phyloP scores from a whole-genome alignment of 1,140 invertebrate genomes.

The Aphaenogaster ashmeadi region DNA sequence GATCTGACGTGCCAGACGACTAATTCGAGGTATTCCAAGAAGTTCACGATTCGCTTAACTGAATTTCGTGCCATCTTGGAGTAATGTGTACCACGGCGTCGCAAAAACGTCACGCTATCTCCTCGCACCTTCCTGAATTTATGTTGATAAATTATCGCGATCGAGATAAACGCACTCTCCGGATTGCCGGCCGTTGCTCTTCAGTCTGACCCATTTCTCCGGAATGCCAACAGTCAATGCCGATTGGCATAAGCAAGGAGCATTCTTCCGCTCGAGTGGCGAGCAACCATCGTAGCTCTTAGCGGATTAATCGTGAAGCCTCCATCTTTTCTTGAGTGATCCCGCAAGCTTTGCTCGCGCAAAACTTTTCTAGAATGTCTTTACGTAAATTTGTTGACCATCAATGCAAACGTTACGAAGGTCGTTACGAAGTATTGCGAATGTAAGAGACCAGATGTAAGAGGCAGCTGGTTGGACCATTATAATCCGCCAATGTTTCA shows the following conservation, averaged over 20 bases:
- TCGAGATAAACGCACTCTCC: constrained; percentile 43
- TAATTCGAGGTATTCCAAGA: constrained; percentile 58
- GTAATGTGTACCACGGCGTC: constrained; percentile 15
- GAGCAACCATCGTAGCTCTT: constrained; percentile 45
- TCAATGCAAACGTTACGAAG: not conserved
- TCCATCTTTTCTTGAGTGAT: constrained; percentile 19
- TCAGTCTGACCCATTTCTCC: constrained; percentile 27
- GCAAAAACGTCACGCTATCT: constrained; percentile 49
- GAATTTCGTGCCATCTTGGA: constrained; percentile 24
- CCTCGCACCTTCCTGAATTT: constrained; percentile 35
- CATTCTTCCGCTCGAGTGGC: constrained; percentile 56
- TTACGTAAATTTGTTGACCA: constrained; percentile 19
- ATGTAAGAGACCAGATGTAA: not conserved
- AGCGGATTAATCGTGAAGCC: constrained; percentile 54
- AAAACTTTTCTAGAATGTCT: constrained; percentile 21
- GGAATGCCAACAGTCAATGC: constrained; percentile 51
- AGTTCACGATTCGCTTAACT: constrained; percentile 59
- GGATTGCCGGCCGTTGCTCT: constrained; percentile 26
- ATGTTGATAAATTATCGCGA: constrained; percentile 60
- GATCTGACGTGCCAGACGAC: constrained; percentile 25
- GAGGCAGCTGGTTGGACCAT: not conserved
- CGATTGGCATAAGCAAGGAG: constrained; percentile 49
- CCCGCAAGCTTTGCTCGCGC: constrained; percentile 11
- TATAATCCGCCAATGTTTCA: not conserved
- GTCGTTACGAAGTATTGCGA: not conserved